Percentiles rank a stretch among this genome's conserved stretches.
Conservation (phyloP, 2,113 vertebrate species). For the Accipiter cooperii region DNA sequence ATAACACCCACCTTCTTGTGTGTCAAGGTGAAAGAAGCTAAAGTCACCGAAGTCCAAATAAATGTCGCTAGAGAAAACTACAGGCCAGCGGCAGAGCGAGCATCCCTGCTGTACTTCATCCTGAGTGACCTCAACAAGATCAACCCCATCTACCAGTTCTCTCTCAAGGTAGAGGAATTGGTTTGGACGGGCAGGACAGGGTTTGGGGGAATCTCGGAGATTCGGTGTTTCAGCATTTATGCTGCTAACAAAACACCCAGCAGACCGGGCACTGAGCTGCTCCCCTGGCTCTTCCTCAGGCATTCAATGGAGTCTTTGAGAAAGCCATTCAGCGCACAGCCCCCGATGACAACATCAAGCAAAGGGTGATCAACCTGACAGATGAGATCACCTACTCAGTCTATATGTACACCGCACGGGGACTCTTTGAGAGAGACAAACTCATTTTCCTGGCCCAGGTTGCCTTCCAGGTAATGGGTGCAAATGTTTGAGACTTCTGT, state of each 20-base stretch:
- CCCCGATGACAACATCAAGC: slow-evolving; percentile 36
- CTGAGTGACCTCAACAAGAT: slow-evolving; percentile 77
- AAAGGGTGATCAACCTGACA: slow-evolving; percentile 68
- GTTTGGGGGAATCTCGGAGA: fast-evolving
- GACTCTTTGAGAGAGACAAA: slow-evolving; percentile 78
- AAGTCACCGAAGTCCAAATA: slow-evolving; percentile 69
- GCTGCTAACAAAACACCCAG: not conserved
- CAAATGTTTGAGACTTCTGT: not conserved
- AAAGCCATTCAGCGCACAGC: slow-evolving; percentile 64
- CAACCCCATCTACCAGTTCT: slow-evolving; percentile 79
- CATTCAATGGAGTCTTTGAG: slow-evolving; percentile 71
- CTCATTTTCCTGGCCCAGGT: slow-evolving; percentile 79
- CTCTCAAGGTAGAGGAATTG: slow-evolving; percentile 63
- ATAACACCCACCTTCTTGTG: not conserved
- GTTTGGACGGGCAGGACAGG: fast-evolving
- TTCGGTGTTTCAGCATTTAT: not conserved
- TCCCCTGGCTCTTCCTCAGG: not conserved
- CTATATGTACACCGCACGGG: slow-evolving; percentile 65
- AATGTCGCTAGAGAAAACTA: slow-evolving; percentile 71
- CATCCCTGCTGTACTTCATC: slow-evolving; percentile 75
- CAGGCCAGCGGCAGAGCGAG: slow-evolving; percentile 56
- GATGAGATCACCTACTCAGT: slow-evolving; percentile 77
- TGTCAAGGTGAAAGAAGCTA: slow-evolving; percentile 69
- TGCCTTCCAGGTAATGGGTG: slow-evolving; percentile 67
- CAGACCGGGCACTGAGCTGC: not conserved